Evolutionary conservation across 2,797 vertebrate genomes (phyloP), one percentile per base, ranked within the genome.

Genomic region (Sebastes itinus): DNA sequence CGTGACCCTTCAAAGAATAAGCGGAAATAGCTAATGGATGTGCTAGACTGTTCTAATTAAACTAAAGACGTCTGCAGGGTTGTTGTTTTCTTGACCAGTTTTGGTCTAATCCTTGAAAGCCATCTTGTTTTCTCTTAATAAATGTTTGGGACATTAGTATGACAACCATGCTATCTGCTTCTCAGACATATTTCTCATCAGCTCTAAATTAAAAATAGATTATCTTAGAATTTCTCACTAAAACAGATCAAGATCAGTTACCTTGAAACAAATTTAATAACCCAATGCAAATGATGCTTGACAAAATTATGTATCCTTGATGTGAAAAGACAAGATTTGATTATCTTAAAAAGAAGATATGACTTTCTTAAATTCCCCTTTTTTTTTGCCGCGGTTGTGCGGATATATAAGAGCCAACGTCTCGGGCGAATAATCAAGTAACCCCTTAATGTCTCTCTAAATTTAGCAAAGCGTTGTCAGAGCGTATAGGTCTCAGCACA

Each of bases 401-500:
- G 16, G 46, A 42, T 30, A 25, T 10, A 9, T 9, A 11, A 13
- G 11, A 71, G 22, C 42, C 20, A 4, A 3, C n/a, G 7, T 69
- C 35, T 46, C 33, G 61, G 52, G 30, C 54, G 54, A 60, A 76
- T 61, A 74, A 79, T 81, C 67, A 66, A 75, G 13, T 75, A 54
- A 71, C 30, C 62, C 23, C 46, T 67, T 80, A 76, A 84, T 30
- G 52, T 54, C 73, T 66, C 35, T 79, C 30, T 77, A 71, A 72
- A 83, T 79, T 83, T 77, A 61, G 64, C 54, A 25, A 49, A 68
- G 73, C 58, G 9, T 74, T 62, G 83, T 85, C 78, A 18, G 56
- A 78, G 69, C 68, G 25, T 67, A 70, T 74, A 76, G 67, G 60
- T 77, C 82, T 91, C 60, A 18, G 73, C 85, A 77, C 80, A 81